Conservation (phyloP, 2,113 vertebrate species). For the Elachura formosa region DNA sequence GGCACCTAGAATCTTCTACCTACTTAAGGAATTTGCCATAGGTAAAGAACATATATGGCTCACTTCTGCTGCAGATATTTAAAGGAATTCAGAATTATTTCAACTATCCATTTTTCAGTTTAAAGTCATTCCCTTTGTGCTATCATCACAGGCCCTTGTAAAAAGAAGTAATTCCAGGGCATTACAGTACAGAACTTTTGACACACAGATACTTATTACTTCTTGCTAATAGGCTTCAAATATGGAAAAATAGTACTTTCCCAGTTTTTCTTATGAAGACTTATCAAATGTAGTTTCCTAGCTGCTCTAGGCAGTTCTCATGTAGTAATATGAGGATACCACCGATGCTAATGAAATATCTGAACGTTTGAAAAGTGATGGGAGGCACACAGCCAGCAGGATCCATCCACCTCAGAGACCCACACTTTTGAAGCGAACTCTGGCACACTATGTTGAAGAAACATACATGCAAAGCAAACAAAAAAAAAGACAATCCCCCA, state of each 20-base stretch:
- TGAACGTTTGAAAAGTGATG: background rate
- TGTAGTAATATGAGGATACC: background rate
- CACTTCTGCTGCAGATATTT: background rate
- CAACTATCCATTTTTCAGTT: background rate
- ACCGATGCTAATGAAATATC: background rate
- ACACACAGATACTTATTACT: background rate
- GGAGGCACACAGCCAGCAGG: background rate
- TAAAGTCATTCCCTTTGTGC: background rate
- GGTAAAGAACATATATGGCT: background rate
- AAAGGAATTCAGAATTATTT: background rate
- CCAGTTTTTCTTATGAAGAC: background rate
- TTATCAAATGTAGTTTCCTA: background rate
- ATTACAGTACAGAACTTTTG: background rate
- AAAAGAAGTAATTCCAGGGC: background rate
- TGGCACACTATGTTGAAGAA: background rate
- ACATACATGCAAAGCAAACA: background rate
- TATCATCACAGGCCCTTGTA: background rate
- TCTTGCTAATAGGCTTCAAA: background rate
- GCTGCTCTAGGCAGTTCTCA: background rate
- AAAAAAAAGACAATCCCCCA: accelerated
- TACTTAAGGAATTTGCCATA: background rate
- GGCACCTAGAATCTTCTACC: background rate
- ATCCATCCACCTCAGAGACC: background rate
- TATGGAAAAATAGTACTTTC: background rate
- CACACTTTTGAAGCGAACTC: background rate